Percentiles rank a stretch among this genome's conserved stretches.
These are phyloP conservation scores for Agrypnia vestita DNA, from an alignment of 1,140 invertebrate species.

Conservation along the genomic window DNA sequence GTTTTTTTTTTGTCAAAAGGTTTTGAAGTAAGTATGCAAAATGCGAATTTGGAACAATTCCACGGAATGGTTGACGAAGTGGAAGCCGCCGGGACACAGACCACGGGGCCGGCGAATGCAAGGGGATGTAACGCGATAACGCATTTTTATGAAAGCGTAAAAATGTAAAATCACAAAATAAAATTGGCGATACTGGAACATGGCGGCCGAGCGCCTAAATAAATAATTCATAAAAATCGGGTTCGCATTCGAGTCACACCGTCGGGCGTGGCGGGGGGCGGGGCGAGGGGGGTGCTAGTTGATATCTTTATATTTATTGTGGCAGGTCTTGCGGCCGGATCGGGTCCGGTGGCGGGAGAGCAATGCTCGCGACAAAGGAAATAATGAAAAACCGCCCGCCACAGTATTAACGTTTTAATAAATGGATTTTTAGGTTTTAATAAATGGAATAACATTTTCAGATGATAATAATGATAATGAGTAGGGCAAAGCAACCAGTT, in stretches of 20 bases:
- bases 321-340: neutral
- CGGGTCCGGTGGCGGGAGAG: neutral
- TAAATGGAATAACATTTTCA: no score
- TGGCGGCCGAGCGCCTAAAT: constrained; percentile 45
- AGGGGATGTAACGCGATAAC: constrained; percentile 45
- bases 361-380: neutral
- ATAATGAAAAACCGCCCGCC: neutral
- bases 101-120: neutral
- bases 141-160: constrained; percentile 52
- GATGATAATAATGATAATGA: no score
- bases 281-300: constrained; percentile 30
- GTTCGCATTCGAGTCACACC: constrained; percentile 41
- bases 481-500: no score
- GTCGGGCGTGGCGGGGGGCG: neutral
- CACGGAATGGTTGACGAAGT: neutral
- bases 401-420: no score
- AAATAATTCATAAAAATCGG: constrained; percentile 59
- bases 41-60: no score
- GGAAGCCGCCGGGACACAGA: neutral
- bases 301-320: constrained; percentile 42
- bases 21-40: no score
- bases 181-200: constrained; percentile 52
- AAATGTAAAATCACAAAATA: constrained; percentile 58
- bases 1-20: no score
- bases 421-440: no score